Conservation (phyloP, 1,140 invertebrate species). For the Drosophila leontia region DNA sequence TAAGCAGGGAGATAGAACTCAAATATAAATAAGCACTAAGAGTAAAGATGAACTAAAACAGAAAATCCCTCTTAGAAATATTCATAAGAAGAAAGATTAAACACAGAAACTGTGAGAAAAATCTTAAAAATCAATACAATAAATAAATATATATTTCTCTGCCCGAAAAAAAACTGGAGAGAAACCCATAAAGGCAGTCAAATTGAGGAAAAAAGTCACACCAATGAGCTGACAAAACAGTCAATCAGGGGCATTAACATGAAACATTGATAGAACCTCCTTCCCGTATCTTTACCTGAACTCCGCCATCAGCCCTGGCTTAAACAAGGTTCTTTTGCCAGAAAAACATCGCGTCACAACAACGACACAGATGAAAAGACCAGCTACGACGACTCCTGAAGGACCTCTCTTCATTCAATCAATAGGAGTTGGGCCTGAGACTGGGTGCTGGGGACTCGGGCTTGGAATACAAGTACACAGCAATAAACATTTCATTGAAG, state of each 20-base stretch:
- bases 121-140: neutral
- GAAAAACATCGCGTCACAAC: conserved; percentile 27
- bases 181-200: neutral
- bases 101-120: neutral
- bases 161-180: neutral
- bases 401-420: conserved; percentile 33
- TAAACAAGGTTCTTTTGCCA: conserved; percentile 19
- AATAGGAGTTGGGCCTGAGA: conserved; percentile 24
- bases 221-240: conserved; percentile 25
- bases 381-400: conserved; percentile 20
- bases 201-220: conserved; percentile 24
- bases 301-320: conserved; percentile 11
- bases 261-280: conserved; percentile 41
- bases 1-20: neutral
- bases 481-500: conserved; percentile 62
- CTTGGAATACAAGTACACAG: conserved; percentile 42
- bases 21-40: conserved; percentile 14
- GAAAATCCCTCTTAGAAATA: conserved; percentile 2
- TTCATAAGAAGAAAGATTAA: neutral
- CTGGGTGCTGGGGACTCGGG: neutral
- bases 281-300: neutral
- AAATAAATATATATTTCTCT: neutral
- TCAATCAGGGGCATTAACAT: conserved; percentile 45
- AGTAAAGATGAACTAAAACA: neutral
- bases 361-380: conserved; percentile 19